Evolutionary conservation across 2,888 invertebrate species (phyloP).

Genomic region (Leptinotarsa rubiginosa): DNA sequence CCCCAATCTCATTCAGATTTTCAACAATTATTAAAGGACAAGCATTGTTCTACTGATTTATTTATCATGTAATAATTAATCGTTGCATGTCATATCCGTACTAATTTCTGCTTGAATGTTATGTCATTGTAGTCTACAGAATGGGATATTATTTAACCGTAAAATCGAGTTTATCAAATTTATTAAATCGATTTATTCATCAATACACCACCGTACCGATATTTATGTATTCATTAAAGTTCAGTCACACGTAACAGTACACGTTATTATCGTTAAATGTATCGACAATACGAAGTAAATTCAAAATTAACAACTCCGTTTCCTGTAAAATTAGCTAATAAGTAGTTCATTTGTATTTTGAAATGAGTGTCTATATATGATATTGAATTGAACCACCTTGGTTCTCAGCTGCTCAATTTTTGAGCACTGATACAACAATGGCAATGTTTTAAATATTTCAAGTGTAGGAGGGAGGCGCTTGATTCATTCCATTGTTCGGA

Average conservation of each 20-base stretch:
- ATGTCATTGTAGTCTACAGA: background rate
- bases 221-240: conserved; percentile 13
- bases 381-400: background rate
- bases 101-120: background rate
- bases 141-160: background rate
- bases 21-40: background rate
- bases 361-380: background rate
- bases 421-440: background rate
- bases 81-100: background rate
- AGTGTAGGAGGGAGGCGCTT: too few relatives aligned
- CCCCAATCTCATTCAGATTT: too few relatives aligned
- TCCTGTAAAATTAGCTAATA: background rate
- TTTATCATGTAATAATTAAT: background rate
- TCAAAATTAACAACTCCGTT: background rate
- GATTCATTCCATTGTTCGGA: too few relatives aligned
- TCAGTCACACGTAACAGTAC: conserved; percentile 10
- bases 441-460: background rate
- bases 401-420: too few relatives aligned
- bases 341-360: background rate
- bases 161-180: background rate
- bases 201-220: background rate
- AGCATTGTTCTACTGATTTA: background rate
- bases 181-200: background rate
- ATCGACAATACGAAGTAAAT: conserved; percentile 1
- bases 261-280: background rate